Evolutionary conservation across 2,888 invertebrate genomes (phyloP), one percentile per base, ranked within the genome.

Genomic region (Hoplodrina blanda): DNA sequence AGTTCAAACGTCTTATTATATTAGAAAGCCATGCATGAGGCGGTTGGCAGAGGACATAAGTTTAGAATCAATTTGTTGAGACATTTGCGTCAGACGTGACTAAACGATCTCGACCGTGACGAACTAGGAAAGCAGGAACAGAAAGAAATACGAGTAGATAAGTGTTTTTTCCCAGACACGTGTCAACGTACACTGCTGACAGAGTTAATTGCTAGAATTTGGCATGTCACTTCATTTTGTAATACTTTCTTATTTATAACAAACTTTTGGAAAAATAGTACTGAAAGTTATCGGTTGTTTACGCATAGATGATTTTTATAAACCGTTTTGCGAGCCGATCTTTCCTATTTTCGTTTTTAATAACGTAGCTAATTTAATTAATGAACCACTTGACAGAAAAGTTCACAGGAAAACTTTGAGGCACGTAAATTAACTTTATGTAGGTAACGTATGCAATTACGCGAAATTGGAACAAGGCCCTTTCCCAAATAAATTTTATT

Each of bases 381-480:
- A 62, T 19, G 11, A 57, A 57, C 1, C 52, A 59, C 19, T 59
- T 60, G 59, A 63, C 10, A 66, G 66, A 50, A 74, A 62, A 57
- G 13, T 61, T 62, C 52, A 72, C 62, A 57, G 54, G 50, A 54
- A 76, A 65, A 70, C 53, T 70, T 57, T 44, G 62, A 76, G 57
- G 13, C 59, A 55, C 60, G 49, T 64, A 73, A 73, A 68, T 69
- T 13, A 76, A 75, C 46, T 69, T 69, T 80, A 76, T 73, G 50
- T 76, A 81, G 72, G 78, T 78, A 78, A 79, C 69, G 70, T 41
- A 71, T 78, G 72, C 81, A 84, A 80, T 83, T 86, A 75, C 73
- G 44, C 64, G 76, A 81, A 89, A 87, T 84, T 89, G 88, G 92
- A 84, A 81, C 91, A 91, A 93, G 92, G 92, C 79, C 87, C 74